These are phyloP conservation scores for Epiblema foenella DNA, from an alignment of 2,888 invertebrate species.

Conservation along the genomic window DNA sequence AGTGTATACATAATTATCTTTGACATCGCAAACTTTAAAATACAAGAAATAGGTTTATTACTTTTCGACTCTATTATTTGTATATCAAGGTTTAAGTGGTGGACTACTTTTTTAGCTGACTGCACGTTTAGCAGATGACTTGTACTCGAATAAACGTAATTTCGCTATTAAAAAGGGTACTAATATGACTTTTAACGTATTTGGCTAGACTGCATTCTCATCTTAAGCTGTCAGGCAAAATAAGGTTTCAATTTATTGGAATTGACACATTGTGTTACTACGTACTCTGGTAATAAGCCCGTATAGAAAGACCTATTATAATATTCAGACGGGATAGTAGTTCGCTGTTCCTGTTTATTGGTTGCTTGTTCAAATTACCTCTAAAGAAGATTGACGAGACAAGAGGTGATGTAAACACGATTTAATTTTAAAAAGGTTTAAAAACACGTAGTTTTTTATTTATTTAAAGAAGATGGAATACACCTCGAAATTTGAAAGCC, in stretches of 20 bases:
- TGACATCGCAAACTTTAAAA: constrained; percentile 31
- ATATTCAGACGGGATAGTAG: not conserved
- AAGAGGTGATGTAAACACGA: no score
- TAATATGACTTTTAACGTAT: constrained; percentile 33
- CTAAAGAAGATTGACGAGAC: not conserved
- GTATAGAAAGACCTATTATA: not conserved
- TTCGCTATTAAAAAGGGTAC: constrained; percentile 13
- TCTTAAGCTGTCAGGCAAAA: constrained; percentile 1
- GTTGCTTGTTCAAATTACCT: not conserved
- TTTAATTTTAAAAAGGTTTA: no score
- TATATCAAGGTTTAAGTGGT: no score
- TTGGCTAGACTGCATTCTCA: constrained; percentile 31
- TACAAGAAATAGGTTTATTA: no score
- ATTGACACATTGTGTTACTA: not conserved
- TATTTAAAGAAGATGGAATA: no score
- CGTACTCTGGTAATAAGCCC: not conserved
- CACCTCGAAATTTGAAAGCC: not conserved
- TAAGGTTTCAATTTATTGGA: not conserved
- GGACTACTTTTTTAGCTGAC: no score
- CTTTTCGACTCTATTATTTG: no score
- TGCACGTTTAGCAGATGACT: constrained; percentile 52
- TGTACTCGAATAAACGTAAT: constrained; percentile 49
- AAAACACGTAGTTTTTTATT: no score
- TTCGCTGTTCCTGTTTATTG: not conserved
- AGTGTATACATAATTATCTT: not conserved